A percentile compares a stretch with the other conserved stretches of the same genome.
Evolutionary conservation across 2,888 invertebrate species (phyloP).

Genomic region (Tanypteryx hageni): DNA sequence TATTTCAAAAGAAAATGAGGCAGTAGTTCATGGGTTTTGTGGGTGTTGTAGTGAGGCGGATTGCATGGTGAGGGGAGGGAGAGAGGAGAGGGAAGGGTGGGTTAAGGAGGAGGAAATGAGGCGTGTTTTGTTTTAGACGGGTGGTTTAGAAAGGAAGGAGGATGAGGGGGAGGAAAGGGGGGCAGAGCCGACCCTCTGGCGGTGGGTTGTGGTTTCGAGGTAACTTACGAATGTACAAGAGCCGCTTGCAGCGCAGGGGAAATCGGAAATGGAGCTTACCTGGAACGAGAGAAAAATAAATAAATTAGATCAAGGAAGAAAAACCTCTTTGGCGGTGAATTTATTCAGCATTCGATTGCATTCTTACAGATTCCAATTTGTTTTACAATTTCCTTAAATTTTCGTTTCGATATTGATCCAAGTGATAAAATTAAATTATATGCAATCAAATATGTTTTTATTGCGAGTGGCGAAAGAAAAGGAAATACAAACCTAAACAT

Average conservation of each 20-base stretch:
- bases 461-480: too few species aligned
- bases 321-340: background rate
- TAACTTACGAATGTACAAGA: background rate
- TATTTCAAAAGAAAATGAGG: conserved; percentile 53
- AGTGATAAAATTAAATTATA: too few species aligned
- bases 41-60: conserved; percentile 41
- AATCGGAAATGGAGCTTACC: conserved; percentile 23
- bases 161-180: background rate
- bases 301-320: background rate
- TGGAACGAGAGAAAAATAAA: conserved; percentile 9
- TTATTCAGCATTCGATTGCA: too few species aligned
- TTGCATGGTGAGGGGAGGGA: background rate
- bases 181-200: background rate
- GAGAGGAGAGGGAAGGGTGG: background rate
- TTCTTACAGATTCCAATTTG: too few species aligned
- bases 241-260: background rate
- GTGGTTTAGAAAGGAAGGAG: background rate
- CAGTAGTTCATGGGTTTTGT: conserved; percentile 29
- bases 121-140: background rate
- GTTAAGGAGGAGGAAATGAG: background rate
- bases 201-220: background rate
- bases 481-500: too few species aligned
- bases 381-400: too few species aligned
- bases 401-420: too few species aligned
- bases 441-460: too few species aligned